Base-by-base conservation (phyloP, 2,888 invertebrate genomes). In the Cenopis cana region DNA sequence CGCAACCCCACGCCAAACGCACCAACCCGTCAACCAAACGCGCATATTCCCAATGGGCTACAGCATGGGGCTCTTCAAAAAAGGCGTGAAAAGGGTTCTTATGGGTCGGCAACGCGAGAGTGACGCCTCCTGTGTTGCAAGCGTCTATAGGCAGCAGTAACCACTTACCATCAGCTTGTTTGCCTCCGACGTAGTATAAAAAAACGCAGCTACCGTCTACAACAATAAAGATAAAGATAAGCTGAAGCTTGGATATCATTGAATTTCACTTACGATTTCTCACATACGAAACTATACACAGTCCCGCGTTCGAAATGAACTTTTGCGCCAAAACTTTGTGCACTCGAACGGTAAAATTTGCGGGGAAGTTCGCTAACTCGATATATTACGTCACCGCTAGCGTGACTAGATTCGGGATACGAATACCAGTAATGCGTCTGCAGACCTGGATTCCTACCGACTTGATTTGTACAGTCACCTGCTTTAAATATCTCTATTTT, bases 321-420 rank as follows among this genome's bases (percentile, higher is more conserved):
- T 81, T 82, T 84, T 86, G 88, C 88, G 87, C 86, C 79, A 75
- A 85, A 88, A 85, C 81, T 84, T 65, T 82, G 82, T 81, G 82
- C 81, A 82, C 85, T 87, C 81, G 77, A 85, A n/a, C 81, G 78
- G 80, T 83, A 81, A 82, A 84, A 86, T 85, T 85, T 82, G 79
- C 79, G 82, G 81, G 81, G 81, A 82, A 81, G 79, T 83, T 82
- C 73, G 79, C 76, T 74, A 84, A 84, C 81, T 83, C 81, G 73
- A 86, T 84, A 84, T 85, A 85, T 89, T 85, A 85, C 84, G 82
- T 79, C 81, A 82, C 80, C 77, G 20, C 0, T 70, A 20, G 65
- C 70, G 54, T 70, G 70, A 70, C 70, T 46, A 54, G 41, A 55
- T 69, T 65, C 52, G 52, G 64, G 50, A 56, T 57, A 67, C n/a